Conservation (phyloP, 2,888 invertebrate genomes). For the Parasteatoda lunata region DNA sequence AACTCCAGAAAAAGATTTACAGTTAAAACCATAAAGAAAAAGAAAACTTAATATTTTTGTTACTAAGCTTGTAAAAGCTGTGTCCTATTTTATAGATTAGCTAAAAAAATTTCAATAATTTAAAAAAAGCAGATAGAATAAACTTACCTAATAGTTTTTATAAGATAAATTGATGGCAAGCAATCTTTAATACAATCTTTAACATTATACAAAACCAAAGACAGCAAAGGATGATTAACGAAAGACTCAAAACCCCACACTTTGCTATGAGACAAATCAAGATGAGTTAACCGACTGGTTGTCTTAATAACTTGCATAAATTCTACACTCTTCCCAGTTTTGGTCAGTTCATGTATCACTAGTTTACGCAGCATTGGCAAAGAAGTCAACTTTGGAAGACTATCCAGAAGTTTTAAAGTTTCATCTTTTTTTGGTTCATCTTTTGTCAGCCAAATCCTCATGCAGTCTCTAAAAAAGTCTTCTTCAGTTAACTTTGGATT, state of each 20-base stretch:
- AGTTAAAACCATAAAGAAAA: too few relatives aligned
- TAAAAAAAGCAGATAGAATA: neutral
- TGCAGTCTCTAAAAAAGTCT: neutral
- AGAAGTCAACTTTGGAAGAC: neutral
- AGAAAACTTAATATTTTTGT: too few relatives aligned
- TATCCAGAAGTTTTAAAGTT: constrained; percentile 75
- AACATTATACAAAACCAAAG: constrained; percentile 82
- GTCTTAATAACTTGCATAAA: constrained; percentile 79
- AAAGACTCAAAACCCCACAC: constrained; percentile 82
- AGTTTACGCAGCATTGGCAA: constrained; percentile 79
- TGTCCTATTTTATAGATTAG: neutral
- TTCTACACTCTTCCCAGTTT: constrained; percentile 72
- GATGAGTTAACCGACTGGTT: constrained; percentile 79
- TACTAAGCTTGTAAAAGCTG: neutral
- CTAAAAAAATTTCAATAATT: neutral
- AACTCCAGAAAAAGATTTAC: too few relatives aligned
- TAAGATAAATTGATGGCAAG: constrained; percentile 75
- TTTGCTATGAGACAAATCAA: constrained; percentile 81
- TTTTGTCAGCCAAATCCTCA: constrained; percentile 6
- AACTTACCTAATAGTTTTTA: constrained; percentile 77
- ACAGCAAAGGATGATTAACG: constrained; percentile 81
- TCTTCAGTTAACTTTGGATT: neutral
- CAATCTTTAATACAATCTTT: constrained; percentile 78
- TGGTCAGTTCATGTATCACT: constrained; percentile 77
- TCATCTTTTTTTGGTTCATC: constrained; percentile 7